A percentile compares a stretch with the other conserved stretches of the same genome.
Evolutionary conservation across 2,797 vertebrate species (phyloP).

Genomic region (Danio tinwini): DNA sequence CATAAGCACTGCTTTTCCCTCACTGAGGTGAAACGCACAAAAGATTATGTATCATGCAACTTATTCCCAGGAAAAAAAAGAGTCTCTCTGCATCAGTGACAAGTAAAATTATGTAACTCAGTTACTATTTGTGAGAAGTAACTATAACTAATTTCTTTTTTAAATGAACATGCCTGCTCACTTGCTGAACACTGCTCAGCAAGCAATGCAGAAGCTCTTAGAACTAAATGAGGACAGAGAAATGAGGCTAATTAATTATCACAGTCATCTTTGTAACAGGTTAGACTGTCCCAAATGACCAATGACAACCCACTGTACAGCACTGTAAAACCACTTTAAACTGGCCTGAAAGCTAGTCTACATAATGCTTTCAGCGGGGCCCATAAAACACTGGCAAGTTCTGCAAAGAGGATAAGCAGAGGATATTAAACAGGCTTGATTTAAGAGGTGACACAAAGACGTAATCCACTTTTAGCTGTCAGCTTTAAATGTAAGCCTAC

Average conservation of each 20-base stretch:
- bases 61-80: too few species aligned
- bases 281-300: not conserved
- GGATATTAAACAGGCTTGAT: conserved; percentile 52
- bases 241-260: conserved; percentile 26
- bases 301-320: not conserved
- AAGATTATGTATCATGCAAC: too few species aligned
- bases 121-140: too few species aligned
- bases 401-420: conserved; percentile 52
- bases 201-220: not conserved
- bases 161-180: too few species aligned
- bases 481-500: conserved; percentile 61
- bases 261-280: not conserved
- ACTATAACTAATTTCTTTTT: too few species aligned
- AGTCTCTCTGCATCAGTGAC: too few species aligned
- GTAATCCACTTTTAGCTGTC: conserved; percentile 64
- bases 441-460: conserved; percentile 64
- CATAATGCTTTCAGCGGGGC: conserved; percentile 1
- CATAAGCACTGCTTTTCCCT: too few species aligned
- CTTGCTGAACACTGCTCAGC: too few species aligned
- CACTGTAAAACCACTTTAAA: conserved; percentile 4
- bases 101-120: too few species aligned
- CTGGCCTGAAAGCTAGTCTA: not conserved
- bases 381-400: not conserved
- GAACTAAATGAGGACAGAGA: conserved; percentile 29
- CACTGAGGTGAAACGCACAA: too few species aligned